A percentile compares a stretch with the other conserved stretches of the same genome.
Evolutionary conservation across 1,140 invertebrate species (phyloP).

Genomic region (Aphis gossypii): DNA sequence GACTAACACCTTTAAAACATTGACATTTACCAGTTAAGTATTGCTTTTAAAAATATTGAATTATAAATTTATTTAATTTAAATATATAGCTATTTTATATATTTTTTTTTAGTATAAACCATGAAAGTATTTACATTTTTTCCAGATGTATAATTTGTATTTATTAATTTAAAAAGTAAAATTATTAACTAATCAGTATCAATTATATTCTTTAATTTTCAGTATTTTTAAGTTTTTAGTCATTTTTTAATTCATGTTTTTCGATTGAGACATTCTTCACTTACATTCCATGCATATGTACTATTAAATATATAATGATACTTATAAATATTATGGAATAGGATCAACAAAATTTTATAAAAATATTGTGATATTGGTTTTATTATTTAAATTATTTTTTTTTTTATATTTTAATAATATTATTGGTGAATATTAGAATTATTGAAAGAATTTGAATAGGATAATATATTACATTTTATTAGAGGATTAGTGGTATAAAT

Average conservation of each 20-base stretch:
- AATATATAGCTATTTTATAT: neutral
- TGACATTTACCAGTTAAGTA: slow-evolving; percentile 28
- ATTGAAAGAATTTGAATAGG: neutral
- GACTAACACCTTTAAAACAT: slow-evolving; percentile 37
- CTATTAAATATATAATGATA: neutral
- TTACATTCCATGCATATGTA: slow-evolving; percentile 15
- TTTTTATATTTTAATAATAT: neutral
- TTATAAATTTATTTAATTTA: neutral
- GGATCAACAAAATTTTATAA: neutral
- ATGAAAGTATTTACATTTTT: neutral
- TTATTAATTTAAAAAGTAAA: neutral
- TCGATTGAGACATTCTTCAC: neutral
- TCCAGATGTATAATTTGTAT: neutral
- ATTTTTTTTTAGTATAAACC: neutral
- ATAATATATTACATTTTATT: neutral
- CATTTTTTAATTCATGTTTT: neutral
- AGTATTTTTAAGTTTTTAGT: slow-evolving; percentile 18
- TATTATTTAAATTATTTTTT: slow-evolving; percentile 8
- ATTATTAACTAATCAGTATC: neutral
- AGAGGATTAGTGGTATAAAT: neutral
- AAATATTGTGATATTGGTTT: slow-evolving; percentile 29
- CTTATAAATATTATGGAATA: neutral
- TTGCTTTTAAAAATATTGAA: neutral
- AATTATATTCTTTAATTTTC: neutral
- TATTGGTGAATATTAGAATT: slow-evolving; percentile 14